Evolutionary conservation across 2,888 invertebrate species (phyloP), one percentile per base, ranked within the genome.

Genomic region (Spilarctia lutea): DNA sequence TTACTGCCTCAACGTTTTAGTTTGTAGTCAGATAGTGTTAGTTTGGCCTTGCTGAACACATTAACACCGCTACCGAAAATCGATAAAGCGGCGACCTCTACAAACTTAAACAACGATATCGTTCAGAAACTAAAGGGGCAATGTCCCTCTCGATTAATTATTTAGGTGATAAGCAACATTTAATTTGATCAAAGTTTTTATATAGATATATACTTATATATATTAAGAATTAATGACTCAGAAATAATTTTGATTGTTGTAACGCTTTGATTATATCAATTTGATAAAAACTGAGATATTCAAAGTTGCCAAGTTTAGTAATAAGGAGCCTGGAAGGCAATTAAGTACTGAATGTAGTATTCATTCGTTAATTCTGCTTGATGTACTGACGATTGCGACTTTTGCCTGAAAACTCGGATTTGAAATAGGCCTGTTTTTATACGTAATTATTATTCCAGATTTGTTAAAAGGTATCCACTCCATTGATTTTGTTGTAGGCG

Each of bases 21-120:
- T 71, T 71, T 18, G 56, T 69, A 45, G 45, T 48, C 65, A 70
- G 63, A 63, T 63, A 60, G 63, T 42, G 39, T 63, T 45, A 71
- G 66, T 30, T 66, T 52, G 66, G 66, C 72, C 65, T 72, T 45
- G 72, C 39, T 66, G 35, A 65, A 35, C 35, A 48, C 52, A 66
- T 72, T 66, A 72, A 72, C 72, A 48, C 65, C 72, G 63, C 65
- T 65, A 33, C 71, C 35, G 33, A 65, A 72, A 72, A 72, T 72
- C 72, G 20, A 72, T 66, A 72, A 16, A 52, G 33, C 20, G 33
- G 20, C 66, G 66, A 72, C 65, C 66, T 72, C 48, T 52, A 35
- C 65, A n/a, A 71, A 71, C 65, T 71, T 65, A 65, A 71, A 48
- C 16, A 45, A 71, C 65, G 60, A 16, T 42, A 30, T 65, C 42